Base-by-base conservation (phyloP, 2,797 vertebrate species). In the Potorous gilbertii region DNA sequence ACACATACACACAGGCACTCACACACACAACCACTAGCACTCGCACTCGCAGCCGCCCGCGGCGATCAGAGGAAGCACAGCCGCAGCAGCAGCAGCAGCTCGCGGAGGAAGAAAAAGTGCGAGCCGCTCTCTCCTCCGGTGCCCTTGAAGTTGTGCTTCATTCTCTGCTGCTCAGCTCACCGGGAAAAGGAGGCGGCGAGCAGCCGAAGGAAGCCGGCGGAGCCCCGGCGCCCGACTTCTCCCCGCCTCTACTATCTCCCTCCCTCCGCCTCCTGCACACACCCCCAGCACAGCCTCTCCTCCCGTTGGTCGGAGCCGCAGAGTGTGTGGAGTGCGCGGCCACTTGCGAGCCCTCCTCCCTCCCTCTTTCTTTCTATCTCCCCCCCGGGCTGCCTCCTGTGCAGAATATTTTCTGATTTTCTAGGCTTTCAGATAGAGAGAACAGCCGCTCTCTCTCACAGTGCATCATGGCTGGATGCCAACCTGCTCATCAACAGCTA, bases 381-480 rank as follows among this genome's bases (percentile, higher is more conserved):
- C 74, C 74, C 74, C 27, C 8, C 18, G 74, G 40, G 74, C 74
- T 46, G 93, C n/a, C 57, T 93, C 89, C 90, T 21, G 87, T 93
- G 2, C 46, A 52, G 62, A 93, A 81, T 89, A 91, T 91, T 96
- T 95, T 46, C 57, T 95, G 93, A 52, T 96, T 95, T 87, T 96
- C 93, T 90, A 93, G 95, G 96, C 40, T 93, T 93, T 94, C 92
- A 89, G 92, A 96, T 50, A 40, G 3, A 81, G 66, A 8, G 66
- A 81, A 46, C 66, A 40, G 95, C 54, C 91, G 92, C 96, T 40
- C 94, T 0, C 52, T 92, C 96, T 97, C 96, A 97, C 98, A 97
- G 95, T 97, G 97, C 97, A 97, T 97, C 91, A 94, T 27, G 96
- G 97, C 97, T 94, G 93, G 31, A 96, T 97, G 97, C 98, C 97